Percentiles rank a stretch among this genome's conserved stretches.
phyloP scores from a whole-genome alignment of 2,888 invertebrate species.

The Eupithecia abbreviata region DNA sequence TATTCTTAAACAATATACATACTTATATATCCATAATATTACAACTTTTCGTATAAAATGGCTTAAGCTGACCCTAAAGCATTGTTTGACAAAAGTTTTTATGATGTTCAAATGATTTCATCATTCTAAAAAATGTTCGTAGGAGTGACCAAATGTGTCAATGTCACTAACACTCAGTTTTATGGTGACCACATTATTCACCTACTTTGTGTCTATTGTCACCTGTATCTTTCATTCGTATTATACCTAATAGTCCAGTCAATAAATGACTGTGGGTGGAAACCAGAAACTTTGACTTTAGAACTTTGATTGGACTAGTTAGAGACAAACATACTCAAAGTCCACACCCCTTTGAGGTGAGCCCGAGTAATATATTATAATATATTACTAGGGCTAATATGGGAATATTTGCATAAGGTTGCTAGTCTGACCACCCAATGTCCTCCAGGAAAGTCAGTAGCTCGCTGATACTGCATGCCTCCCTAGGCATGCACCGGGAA shows the following conservation, averaged over 20 bases:
- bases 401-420: too few relatives aligned
- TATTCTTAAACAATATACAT: neutral
- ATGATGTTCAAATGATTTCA: conserved; percentile 37
- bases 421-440: too few relatives aligned
- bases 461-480: too few relatives aligned
- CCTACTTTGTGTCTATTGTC: neutral
- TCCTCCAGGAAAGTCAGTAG: too few relatives aligned
- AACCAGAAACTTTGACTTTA: too few relatives aligned
- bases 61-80: neutral
- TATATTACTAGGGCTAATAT: too few relatives aligned
- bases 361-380: too few relatives aligned
- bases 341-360: too few relatives aligned
- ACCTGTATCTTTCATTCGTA: neutral
- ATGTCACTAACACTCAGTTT: conserved; percentile 22
- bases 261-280: too few relatives aligned
- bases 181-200: neutral
- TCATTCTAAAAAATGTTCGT: conserved; percentile 44
- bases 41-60: neutral
- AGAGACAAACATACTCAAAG: too few relatives aligned
- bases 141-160: conserved; percentile 45
- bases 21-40: neutral
- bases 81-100: neutral
- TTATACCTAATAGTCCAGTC: neutral
- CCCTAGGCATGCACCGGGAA: too few relatives aligned
- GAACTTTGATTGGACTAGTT: too few relatives aligned